A percentile compares a stretch with the other conserved stretches of the same genome.
Conservation (phyloP, 2,113 vertebrate species). For the Cepphus grylle region DNA sequence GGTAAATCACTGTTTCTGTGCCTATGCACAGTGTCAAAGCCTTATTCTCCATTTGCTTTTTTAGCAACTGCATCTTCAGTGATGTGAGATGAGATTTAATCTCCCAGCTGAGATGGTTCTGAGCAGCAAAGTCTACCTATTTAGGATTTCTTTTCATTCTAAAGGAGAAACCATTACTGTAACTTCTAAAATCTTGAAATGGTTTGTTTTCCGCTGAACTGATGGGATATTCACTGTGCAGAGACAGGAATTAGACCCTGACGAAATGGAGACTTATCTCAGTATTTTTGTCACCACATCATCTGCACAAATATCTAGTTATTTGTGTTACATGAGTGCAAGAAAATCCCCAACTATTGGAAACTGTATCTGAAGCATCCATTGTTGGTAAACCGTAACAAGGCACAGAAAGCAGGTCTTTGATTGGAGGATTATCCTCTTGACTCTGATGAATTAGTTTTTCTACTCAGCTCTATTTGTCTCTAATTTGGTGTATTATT, state of each 20-base stretch:
- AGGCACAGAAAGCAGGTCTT: background rate
- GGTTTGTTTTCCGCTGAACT: background rate
- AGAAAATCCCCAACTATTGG: background rate
- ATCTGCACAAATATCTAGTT: background rate
- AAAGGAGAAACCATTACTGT: background rate
- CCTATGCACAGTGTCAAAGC: background rate
- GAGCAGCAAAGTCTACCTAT: background rate
- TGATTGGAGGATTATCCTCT: background rate
- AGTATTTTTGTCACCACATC: background rate
- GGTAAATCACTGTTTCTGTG: background rate
- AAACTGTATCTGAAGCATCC: background rate
- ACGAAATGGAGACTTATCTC: background rate
- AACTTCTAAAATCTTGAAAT: background rate
- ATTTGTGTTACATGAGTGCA: background rate
- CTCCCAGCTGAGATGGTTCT: background rate
- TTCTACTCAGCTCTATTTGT: background rate
- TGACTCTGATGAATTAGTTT: background rate
- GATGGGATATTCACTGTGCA: background rate
- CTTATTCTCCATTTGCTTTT: background rate
- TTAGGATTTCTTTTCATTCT: background rate
- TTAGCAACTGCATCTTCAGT: background rate
- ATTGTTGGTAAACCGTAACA: background rate
- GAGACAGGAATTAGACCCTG: background rate
- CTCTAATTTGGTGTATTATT: background rate
- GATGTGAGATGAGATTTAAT: background rate